These are phyloP conservation scores for Sitta carolinensis DNA, from an alignment of 2,797 vertebrate species.

Conservation along the genomic window DNA sequence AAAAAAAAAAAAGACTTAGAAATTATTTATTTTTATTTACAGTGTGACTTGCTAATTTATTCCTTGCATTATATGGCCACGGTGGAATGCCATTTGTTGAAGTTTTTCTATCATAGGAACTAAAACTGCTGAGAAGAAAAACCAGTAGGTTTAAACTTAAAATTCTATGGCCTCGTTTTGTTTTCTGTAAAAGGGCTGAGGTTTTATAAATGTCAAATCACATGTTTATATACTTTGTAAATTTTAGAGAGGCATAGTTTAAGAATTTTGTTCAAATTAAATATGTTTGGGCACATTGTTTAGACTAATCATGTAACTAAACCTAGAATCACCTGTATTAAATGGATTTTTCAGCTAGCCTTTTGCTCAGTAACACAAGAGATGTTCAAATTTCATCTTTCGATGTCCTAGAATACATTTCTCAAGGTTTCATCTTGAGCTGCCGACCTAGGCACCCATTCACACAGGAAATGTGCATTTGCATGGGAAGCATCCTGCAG, in stretches of 20 bases:
- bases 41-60: slow-evolving; percentile 63
- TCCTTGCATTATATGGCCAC: neutral
- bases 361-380: neutral
- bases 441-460: neutral
- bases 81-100: neutral
- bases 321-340: neutral
- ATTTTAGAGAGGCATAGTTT: neutral
- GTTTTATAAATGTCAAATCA: slow-evolving; percentile 25
- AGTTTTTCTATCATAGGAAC: slow-evolving; percentile 15
- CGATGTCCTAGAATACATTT: neutral
- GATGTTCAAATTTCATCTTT: neutral
- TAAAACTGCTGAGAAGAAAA: slow-evolving; percentile 2
- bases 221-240: slow-evolving; percentile 21
- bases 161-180: slow-evolving; percentile 1
- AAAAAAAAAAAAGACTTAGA: slow-evolving; percentile 12
- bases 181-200: slow-evolving; percentile 33
- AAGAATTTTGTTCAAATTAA: neutral
- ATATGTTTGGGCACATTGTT: neutral
- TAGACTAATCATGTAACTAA: neutral
- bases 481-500: neutral
- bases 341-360: neutral
- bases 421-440: neutral
- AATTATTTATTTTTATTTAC: slow-evolving; percentile 63
- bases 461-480: neutral
- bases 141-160: neutral